phyloP scores from a whole-genome alignment of 2,113 vertebrate genomes.

The Ia io region DNA sequence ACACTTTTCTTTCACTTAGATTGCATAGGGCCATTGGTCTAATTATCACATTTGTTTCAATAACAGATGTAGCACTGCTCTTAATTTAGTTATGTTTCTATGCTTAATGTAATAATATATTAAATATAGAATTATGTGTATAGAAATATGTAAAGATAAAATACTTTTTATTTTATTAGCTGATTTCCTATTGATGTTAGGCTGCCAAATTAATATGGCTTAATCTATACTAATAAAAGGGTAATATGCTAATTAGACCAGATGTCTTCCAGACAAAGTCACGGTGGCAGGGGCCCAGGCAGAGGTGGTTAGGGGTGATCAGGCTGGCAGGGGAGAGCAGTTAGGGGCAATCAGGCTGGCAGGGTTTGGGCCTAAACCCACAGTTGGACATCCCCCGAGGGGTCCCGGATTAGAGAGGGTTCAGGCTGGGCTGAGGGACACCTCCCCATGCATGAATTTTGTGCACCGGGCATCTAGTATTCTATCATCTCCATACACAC shows the following conservation, averaged over 20 bases:
- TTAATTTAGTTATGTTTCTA: background rate
- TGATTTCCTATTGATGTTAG: background rate
- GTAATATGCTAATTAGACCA: no score
- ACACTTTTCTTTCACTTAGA: background rate
- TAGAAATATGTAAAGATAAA: background rate
- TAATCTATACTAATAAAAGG: no score
- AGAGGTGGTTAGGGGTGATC: no score
- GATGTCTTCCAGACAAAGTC: no score
- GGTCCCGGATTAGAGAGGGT: no score
- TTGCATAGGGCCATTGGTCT: background rate
- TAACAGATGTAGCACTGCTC: background rate
- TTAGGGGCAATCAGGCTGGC: no score
- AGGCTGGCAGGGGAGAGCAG: no score
- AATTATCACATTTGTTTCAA: slow-evolving; percentile 11
- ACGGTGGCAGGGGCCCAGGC: no score
- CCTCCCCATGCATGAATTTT: no score
- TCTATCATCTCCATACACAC: background rate
- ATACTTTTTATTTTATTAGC: background rate
- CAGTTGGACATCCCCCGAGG: no score
- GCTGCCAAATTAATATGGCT: background rate
- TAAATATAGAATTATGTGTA: background rate
- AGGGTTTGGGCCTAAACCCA: no score
- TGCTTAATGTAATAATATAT: background rate
- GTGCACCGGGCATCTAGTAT: background rate
- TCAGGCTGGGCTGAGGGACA: no score